phyloP scores from a whole-genome alignment of 1,140 invertebrate species.

The Sitodiplosis mosellana region DNA sequence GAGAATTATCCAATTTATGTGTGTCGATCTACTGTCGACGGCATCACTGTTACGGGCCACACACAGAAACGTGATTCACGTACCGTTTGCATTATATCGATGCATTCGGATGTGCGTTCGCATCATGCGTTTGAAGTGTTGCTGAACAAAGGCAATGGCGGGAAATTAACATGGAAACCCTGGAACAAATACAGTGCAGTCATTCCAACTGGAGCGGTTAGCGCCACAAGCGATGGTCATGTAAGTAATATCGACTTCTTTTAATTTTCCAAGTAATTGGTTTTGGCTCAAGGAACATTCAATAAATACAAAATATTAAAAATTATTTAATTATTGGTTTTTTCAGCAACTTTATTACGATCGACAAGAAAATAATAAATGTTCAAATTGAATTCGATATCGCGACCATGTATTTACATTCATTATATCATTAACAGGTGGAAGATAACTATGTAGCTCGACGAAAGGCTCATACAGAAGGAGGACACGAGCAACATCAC shows the following conservation, averaged over 20 bases:
- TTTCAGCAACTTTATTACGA: too few relatives aligned
- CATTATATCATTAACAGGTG: background rate
- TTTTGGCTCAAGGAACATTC: background rate
- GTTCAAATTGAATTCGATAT: too few relatives aligned
- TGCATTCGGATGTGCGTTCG: constrained; percentile 33
- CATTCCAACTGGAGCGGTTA: constrained; percentile 42
- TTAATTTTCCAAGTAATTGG: background rate
- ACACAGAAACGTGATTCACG: constrained; percentile 30
- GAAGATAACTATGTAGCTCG: constrained; percentile 29
- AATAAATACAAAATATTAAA: background rate
- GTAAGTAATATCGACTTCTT: too few relatives aligned
- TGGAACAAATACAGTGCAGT: constrained; percentile 45
- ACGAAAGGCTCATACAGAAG: constrained; percentile 11
- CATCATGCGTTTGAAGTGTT: constrained; percentile 51
- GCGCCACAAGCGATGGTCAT: constrained; percentile 20
- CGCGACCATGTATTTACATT: too few relatives aligned
- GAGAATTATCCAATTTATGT: constrained; percentile 42
- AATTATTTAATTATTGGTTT: background rate
- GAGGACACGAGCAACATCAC: constrained; percentile 11
- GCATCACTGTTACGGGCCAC: constrained; percentile 49
- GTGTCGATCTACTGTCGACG: constrained; percentile 47
- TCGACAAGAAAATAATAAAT: too few relatives aligned
- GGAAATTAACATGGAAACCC: constrained; percentile 45
- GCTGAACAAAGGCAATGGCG: constrained; percentile 57
- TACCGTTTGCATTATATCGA: constrained; percentile 40